phyloP scores from a whole-genome alignment of 2,797 vertebrate species.

The Falco rusticolus region DNA sequence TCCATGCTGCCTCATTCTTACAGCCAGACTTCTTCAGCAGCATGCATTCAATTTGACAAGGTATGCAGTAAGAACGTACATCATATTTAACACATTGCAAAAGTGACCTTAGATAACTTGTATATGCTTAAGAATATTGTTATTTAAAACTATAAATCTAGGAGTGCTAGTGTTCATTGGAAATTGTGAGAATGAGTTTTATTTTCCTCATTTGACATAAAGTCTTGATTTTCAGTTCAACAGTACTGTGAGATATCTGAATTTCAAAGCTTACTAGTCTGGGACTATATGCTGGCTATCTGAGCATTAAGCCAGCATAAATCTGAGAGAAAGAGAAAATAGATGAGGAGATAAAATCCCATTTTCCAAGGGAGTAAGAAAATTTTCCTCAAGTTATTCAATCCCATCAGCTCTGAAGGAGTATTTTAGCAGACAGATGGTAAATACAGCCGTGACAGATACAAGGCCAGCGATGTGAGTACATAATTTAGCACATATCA shows the following conservation, averaged over 20 bases:
- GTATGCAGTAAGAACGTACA: background rate
- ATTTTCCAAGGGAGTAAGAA: background rate
- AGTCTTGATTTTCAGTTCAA: background rate
- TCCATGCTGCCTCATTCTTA: background rate
- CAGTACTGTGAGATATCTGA: background rate
- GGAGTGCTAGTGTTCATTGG: background rate
- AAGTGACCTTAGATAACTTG: background rate
- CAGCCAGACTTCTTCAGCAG: background rate
- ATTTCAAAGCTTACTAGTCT: background rate
- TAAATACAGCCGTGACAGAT: background rate
- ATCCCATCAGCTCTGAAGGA: background rate
- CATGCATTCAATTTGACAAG: background rate
- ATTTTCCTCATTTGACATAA: background rate
- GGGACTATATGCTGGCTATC: background rate
- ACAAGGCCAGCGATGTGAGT: background rate
- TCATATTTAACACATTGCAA: background rate
- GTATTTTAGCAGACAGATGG: background rate
- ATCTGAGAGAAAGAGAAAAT: background rate
- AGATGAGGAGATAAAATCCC: background rate
- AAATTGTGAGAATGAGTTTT: background rate
- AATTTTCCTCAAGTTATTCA: background rate
- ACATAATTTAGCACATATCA: background rate
- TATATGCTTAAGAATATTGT: background rate
- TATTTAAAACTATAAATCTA: background rate
- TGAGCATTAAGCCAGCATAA: background rate